Base-by-base conservation (phyloP, 2,888 invertebrate species). In the Noctua janthe region DNA sequence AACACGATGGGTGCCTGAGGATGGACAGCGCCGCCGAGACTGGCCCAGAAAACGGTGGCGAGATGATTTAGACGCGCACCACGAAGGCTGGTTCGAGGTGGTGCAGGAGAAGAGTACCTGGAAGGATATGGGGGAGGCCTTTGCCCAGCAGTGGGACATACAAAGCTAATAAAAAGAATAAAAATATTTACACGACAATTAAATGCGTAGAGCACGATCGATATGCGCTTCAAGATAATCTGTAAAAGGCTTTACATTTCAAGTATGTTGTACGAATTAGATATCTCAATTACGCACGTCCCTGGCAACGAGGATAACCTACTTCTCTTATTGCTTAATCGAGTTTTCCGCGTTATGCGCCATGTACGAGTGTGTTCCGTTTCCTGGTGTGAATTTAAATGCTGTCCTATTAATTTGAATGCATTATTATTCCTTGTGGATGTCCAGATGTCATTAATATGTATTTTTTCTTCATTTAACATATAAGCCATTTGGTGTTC, bases 231-330 rank as follows among this genome's bases (percentile, higher is more conserved):
- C 54, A 11, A 76, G 13, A 76, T 43, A 51, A 79, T 81, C 59
- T 81, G 35, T 23, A 47, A 5, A 11, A 13, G 17, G 49, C 76
- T 56, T 82, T 49, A 80, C 29, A 56, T 43, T 39, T 51, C 4
- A 49, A 71, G n/a, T 39, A 51, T 66, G 51, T 62, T 43, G 17
- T 35, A 67, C 70, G 71, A 71, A 51, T 56, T 54, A 72, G 59
- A 59, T 59, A 67, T 49, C 78, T 69, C 71, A 78, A 71, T 84
- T 78, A 78, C 66, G 29, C 71, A 72, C 54, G 67, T 73, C 72
- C 8, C 62, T 23, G 1, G n/a, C 72, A 80, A 69, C 71, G 69
- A 69, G 62, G 69, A 64, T 7, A 83, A 69, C 35, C 72, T 29
- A 71, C 59, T 72, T 69, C 62, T 6, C 47, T 54, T 62, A 62